Base-by-base conservation (phyloP, 2,113 vertebrate genomes). In the Oncorhynchus keta region DNA sequence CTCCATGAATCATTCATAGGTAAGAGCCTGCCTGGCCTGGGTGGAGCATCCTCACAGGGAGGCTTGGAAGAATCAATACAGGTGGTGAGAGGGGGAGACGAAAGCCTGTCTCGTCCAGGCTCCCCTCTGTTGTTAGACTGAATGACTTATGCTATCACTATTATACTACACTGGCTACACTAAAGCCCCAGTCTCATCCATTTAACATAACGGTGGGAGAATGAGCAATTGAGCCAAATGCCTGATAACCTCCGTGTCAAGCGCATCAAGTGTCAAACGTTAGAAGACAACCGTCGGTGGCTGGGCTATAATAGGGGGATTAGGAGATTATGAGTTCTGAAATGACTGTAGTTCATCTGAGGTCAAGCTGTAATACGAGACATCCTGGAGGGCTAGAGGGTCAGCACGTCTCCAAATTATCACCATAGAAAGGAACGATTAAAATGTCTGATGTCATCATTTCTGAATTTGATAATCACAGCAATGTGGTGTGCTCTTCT, bases 1-100 rank as follows among this genome's bases (percentile, higher is more conserved):
- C 78, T 22, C 77, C 70, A 84, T 89, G 83, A 87, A 86, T 90
- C 88, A 91, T 91, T 91, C 87, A 90, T 84, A 81, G 70, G 51
- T 55, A 16, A 55, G 13, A 55, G 51, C 51, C 68, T 55, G 7
- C 79, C 66, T 20, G 61, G 39, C 79, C 76, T 76, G 80, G 68
- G 79, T 35, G 55, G 75, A 75, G 26, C 68, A 67, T 73, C 51
- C 82, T 89, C 83, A 74, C 28, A 70, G 81, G 72, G 85, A 82
- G 26, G 61, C 70, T 70, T 22, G 26, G 76, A 69, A 81, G 78
- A 82, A 89, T 90, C 85, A 75, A 88, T 88, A 74, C 59, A 79
- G 28, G 68, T 70, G 75, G 72, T 13, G 45, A 72, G 68, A 73
- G 65, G 75, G 48, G 30, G 32, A 39, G 79, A 71, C 79, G 76